A percentile compares a stretch with the other conserved stretches of the same genome.
These are phyloP conservation scores for Willowsia nigromaculata DNA, from an alignment of 2,888 invertebrate genomes.

Conservation along the genomic window DNA sequence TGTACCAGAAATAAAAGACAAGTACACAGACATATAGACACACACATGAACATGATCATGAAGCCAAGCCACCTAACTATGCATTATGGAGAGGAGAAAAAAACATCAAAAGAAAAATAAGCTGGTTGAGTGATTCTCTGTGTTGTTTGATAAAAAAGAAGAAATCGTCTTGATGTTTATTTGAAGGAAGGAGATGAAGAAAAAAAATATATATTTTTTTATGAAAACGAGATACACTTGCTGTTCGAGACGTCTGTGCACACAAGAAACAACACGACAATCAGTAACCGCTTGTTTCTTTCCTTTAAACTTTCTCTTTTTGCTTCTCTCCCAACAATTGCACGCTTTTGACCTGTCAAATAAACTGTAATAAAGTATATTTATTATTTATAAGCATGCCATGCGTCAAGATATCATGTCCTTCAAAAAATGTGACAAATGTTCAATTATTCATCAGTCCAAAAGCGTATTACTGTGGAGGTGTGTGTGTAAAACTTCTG, in stretches of 20 bases:
- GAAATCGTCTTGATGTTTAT: background rate
- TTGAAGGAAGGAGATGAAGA: background rate
- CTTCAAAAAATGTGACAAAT: conserved; percentile 3
- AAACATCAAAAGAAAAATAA: conserved; percentile 15
- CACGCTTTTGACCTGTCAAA: background rate
- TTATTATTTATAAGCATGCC: background rate
- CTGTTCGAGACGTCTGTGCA: no score
- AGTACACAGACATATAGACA: background rate
- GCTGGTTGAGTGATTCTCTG: background rate
- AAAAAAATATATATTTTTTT: background rate
- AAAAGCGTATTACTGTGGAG: background rate
- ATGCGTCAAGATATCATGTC: background rate
- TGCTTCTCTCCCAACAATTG: background rate
- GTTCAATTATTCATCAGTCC: conserved; percentile 10
- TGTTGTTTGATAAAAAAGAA: background rate
- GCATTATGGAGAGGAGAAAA: background rate
- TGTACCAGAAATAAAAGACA: background rate
- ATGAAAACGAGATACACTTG: no score
- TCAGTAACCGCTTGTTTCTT: no score
- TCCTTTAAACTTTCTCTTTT: background rate
- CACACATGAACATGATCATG: background rate
- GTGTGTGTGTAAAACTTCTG: background rate
- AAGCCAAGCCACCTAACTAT: background rate
- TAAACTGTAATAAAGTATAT: background rate
- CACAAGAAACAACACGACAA: no score